Evolutionary conservation across 2,888 invertebrate species (phyloP).

Genomic region (Athetis lepigone): DNA sequence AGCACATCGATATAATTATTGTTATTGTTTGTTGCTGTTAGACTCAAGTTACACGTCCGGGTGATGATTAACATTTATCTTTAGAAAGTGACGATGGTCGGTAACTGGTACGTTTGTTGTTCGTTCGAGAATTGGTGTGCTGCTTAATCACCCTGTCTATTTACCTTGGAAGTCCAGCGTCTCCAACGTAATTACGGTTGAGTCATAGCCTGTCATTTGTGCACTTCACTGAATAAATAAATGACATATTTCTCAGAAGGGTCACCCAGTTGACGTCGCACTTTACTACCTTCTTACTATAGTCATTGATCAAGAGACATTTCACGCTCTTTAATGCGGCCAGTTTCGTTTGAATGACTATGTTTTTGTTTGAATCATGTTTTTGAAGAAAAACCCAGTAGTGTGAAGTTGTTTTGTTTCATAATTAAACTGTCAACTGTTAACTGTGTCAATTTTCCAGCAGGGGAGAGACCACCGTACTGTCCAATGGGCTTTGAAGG

Average conservation of each 20-base stretch:
- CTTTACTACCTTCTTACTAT: slow-evolving; percentile 56
- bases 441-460: slow-evolving; percentile 5
- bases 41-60: slow-evolving; percentile 46
- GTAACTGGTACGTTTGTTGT: slow-evolving; percentile 62
- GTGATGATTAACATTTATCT: slow-evolving; percentile 62
- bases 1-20: slow-evolving; percentile 44
- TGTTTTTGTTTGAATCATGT: slow-evolving; percentile 29
- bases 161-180: slow-evolving; percentile 78
- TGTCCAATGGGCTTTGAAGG: background rate
- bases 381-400: slow-evolving; percentile 27
- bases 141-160: slow-evolving; percentile 72
- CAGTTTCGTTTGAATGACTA: slow-evolving; percentile 23
- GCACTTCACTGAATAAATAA: slow-evolving; percentile 74
- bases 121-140: slow-evolving; percentile 64
- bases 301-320: slow-evolving; percentile 25
- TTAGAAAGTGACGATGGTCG: slow-evolving; percentile 61
- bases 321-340: slow-evolving; percentile 16
- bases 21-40: slow-evolving; percentile 45
- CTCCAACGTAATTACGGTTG: slow-evolving; percentile 79
- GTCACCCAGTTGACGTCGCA: slow-evolving; percentile 71
- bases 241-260: slow-evolving; percentile 80
- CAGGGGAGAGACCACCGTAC: background rate
- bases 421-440: no score
- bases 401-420: no score
- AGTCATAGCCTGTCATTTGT: slow-evolving; percentile 78